Evolutionary conservation across 2,113 vertebrate species (phyloP).

Genomic region (Camelus dromedarius): DNA sequence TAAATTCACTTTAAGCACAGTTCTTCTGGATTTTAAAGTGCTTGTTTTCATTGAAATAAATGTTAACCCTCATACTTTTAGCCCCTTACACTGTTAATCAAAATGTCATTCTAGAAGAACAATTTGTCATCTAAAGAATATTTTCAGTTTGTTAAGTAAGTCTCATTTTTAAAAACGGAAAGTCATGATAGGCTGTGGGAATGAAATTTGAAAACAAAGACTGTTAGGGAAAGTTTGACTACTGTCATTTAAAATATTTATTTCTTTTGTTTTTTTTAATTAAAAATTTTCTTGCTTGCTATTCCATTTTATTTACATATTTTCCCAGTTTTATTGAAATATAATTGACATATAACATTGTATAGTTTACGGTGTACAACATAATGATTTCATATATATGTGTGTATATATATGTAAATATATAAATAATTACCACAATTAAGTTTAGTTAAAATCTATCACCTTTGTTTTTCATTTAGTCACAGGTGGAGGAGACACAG

Average conservation of each 20-base stretch:
- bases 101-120: conserved; percentile 55
- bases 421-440: background rate
- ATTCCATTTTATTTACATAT: background rate
- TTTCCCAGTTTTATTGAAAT: background rate
- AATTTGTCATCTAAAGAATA: conserved; percentile 54
- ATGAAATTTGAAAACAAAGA: background rate
- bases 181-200: background rate
- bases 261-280: conserved; percentile 1
- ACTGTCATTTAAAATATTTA: background rate
- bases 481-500: background rate
- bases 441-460: background rate
- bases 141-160: conserved; percentile 55
- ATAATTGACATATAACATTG: background rate
- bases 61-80: conserved; percentile 29
- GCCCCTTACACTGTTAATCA: conserved; percentile 52
- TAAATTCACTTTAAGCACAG: conserved; percentile 44
- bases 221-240: conserved; percentile 34
- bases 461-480: conserved; percentile 10
- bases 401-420: background rate
- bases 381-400: background rate
- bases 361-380: background rate
- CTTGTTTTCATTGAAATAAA: conserved; percentile 53
- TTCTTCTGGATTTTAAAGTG: conserved; percentile 51
- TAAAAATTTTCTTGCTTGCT: background rate
- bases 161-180: conserved; percentile 56